phyloP scores from a whole-genome alignment of 1,140 invertebrate species.

The Achroia grisella region DNA sequence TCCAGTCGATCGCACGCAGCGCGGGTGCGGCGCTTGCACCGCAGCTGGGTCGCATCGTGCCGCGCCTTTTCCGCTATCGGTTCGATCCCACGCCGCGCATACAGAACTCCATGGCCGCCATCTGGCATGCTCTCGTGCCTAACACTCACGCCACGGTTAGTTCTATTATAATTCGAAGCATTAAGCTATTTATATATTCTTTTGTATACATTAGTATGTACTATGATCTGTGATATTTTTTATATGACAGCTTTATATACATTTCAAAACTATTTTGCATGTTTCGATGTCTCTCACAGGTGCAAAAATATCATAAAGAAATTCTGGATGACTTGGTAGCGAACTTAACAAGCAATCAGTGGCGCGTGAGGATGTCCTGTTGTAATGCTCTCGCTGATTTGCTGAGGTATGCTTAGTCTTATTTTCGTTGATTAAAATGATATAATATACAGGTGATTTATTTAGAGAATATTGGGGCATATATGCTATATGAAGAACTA shows the following conservation, averaged over 20 bases:
- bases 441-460: too few relatives aligned
- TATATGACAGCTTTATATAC: too few relatives aligned
- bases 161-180: conserved; percentile 14
- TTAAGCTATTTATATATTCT: too few relatives aligned
- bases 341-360: conserved; percentile 89
- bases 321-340: conserved; percentile 87
- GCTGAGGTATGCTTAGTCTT: conserved; percentile 68
- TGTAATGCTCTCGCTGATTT: conserved; percentile 91
- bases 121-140: conserved; percentile 91
- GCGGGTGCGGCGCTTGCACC: conserved; percentile 87
- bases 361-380: conserved; percentile 92
- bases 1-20: conserved; percentile 86
- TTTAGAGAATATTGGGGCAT: too few relatives aligned
- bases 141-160: conserved; percentile 89
- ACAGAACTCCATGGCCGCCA: conserved; percentile 92
- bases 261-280: too few relatives aligned
- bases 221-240: too few relatives aligned
- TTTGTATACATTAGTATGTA: too few relatives aligned
- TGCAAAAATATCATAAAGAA: conserved; percentile 91
- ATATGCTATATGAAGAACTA: too few relatives aligned
- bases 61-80: conserved; percentile 90
- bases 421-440: too few relatives aligned
- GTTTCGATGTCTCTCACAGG: too few relatives aligned
- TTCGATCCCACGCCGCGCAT: conserved; percentile 95
- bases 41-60: conserved; percentile 89